Percentiles rank a stretch among this genome's conserved stretches.
phyloP scores from a whole-genome alignment of 2,797 vertebrate genomes.

The Tarsius wallacei region DNA sequence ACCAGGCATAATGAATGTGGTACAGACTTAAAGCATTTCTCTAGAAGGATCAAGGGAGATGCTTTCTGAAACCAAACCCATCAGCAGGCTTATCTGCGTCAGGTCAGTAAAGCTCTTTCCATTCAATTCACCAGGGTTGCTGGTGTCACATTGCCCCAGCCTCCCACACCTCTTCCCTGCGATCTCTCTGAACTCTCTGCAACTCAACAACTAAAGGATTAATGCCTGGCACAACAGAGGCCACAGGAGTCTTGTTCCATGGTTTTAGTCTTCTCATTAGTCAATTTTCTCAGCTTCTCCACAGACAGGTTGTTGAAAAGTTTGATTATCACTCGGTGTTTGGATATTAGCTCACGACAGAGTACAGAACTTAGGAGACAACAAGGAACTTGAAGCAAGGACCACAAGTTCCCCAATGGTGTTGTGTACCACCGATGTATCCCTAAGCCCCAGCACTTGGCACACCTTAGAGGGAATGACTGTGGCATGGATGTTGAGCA shows the following conservation, averaged over 20 bases:
- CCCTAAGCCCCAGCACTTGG: neutral
- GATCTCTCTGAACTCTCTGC: neutral
- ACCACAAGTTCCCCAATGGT: neutral
- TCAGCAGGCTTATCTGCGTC: neutral
- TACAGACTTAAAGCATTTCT: constrained; percentile 21
- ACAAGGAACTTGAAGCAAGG: neutral
- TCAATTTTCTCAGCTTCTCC: neutral
- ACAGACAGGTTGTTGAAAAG: neutral
- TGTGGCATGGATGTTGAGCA: neutral
- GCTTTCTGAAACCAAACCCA: constrained; percentile 36
- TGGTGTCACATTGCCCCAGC: neutral
- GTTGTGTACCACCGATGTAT: neutral
- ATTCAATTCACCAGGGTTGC: neutral
- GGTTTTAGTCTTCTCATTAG: constrained; percentile 43
- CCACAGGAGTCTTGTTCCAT: constrained; percentile 1
- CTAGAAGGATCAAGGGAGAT: neutral
- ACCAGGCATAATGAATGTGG: neutral
- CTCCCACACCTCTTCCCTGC: neutral
- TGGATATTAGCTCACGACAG: constrained; percentile 18
- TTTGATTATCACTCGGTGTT: constrained; percentile 14
- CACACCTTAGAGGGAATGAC: neutral
- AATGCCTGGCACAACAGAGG: neutral
- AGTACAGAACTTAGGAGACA: constrained; percentile 26
- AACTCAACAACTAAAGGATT: constrained; percentile 11
- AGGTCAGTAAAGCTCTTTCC: neutral